Evolutionary conservation across 2,113 vertebrate genomes (phyloP), one percentile per base, ranked within the genome.

Genomic region (Nannobrachium achirus): DNA sequence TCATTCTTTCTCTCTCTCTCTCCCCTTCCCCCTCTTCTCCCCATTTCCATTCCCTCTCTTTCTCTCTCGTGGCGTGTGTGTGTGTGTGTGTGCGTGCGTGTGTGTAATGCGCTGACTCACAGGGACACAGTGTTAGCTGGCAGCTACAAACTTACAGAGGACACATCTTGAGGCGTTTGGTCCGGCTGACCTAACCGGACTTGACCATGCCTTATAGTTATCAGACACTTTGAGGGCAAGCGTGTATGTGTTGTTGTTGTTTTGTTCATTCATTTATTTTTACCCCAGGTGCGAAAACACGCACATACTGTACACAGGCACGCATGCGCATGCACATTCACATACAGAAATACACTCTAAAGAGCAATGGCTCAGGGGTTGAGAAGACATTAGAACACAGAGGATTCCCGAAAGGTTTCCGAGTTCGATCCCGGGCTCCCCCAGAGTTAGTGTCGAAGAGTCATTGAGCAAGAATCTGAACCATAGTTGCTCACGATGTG

Each of bases 101-200:
- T 33, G 25, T 33, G 25, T 33, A n/a, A n/a, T n/a, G n/a, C n/a
- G n/a, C 53, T 74, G 69, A 82, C 78, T 82, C 61, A 74, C 59
- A 2, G 2, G 41, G 57, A 65, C 71, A 65, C 48, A 71, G 66
- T 41, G 39, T 33, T 68, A 33, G 60, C 60, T 80, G 69, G 39
- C 16, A 69, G 74, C 66, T 46, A 55, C 19, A 56, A 63, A n/a
- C 46, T 25, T 56, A 50, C 19, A 57, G 56, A 58, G 44, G 57
- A 66, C 63, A 66, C 63, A 78, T 78, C 71, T 58, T 59, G 40
- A 81, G 57, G 77, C 69, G 67, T 80, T 81, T 73, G 76, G 20
- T 56, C 51, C 61, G 73, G 71, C 68, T 74, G 61, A 82, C 67
- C 63, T 63, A 69, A 78, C 70, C 66, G 59, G 55, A 75, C 76